These are phyloP conservation scores for Mallotus villosus DNA, from an alignment of 2,797 vertebrate genomes.

Conservation along the genomic window DNA sequence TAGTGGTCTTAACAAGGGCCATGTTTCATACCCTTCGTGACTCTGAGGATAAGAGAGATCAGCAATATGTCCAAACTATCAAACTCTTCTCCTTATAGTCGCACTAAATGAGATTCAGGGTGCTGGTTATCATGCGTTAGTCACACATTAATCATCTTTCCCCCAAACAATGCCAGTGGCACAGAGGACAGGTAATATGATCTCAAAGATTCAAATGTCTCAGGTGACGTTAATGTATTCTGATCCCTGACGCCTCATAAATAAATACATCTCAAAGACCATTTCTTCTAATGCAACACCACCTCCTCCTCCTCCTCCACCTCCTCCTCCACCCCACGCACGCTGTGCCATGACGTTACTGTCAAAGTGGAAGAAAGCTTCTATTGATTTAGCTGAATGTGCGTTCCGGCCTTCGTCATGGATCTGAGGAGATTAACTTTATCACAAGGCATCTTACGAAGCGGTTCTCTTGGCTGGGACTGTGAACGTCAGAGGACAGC, in stretches of 20 bases:
- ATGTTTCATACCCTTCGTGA: background rate
- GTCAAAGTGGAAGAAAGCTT: constrained; percentile 14
- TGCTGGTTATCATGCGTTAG: background rate
- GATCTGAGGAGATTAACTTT: constrained; percentile 27
- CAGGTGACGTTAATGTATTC: background rate
- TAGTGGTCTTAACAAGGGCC: background rate
- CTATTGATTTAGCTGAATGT: constrained; percentile 13
- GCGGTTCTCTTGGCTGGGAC: constrained; percentile 15
- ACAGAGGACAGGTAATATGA: constrained; percentile 1
- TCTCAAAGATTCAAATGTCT: constrained; percentile 8
- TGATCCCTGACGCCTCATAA: constrained; percentile 4
- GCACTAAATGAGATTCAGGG: background rate
- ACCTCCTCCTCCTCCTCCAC: too few relatives aligned
- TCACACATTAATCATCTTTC: background rate
- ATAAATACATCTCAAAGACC: background rate
- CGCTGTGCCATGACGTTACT: background rate
- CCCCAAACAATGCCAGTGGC: background rate
- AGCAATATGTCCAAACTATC: background rate
- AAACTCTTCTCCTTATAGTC: background rate
- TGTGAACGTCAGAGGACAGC: constrained; percentile 18
- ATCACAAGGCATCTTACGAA: constrained; percentile 16
- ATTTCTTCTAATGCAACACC: background rate
- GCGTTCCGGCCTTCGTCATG: constrained; percentile 8
- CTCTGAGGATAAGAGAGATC: background rate
- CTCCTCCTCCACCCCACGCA: background rate